Conservation (phyloP, 2,888 invertebrate species). For the Drosophila acutilabella region DNA sequence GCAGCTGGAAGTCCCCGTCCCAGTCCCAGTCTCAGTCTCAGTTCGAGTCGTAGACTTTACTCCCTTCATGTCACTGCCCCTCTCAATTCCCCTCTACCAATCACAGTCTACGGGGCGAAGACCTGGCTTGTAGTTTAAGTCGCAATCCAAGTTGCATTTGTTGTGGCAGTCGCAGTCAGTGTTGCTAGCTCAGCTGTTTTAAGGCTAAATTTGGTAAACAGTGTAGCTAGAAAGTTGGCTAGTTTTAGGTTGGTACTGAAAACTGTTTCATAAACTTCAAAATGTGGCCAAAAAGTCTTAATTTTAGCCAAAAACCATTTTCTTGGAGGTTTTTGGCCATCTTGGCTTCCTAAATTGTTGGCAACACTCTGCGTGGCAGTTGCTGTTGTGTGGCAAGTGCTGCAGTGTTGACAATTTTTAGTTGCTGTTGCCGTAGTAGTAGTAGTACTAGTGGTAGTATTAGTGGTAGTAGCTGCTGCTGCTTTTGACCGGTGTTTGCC, state of each 20-base stretch:
- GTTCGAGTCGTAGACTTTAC: constrained; percentile 12
- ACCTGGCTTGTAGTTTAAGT: constrained; percentile 33
- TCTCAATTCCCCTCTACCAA: neutral
- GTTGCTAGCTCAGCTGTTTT: neutral
- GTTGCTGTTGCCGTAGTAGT: constrained; percentile 1
- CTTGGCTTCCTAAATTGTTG: neutral
- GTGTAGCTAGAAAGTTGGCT: too few relatives aligned
- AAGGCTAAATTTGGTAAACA: neutral
- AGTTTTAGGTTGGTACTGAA: too few relatives aligned
- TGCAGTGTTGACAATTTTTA: constrained; percentile 75
- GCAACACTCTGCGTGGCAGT: constrained; percentile 7
- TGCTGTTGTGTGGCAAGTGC: constrained; percentile 70
- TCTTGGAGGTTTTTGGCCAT: neutral
- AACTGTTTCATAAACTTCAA: too few relatives aligned
- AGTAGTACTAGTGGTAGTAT: constrained; percentile 19
- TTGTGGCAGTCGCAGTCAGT: neutral
- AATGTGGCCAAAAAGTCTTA: too few relatives aligned
- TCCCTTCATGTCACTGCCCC: neutral
- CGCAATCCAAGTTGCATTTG: constrained; percentile 11
- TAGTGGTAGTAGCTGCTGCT: constrained; percentile 19
- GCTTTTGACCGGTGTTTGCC: constrained; percentile 55
- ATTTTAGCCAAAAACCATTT: too few relatives aligned
- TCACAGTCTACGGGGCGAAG: constrained; percentile 18
- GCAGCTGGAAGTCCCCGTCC: constrained; percentile 72
- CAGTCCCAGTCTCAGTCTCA: constrained; percentile 15